Conservation (phyloP, 2,113 vertebrate species). For the Stegostoma tigrinum region DNA sequence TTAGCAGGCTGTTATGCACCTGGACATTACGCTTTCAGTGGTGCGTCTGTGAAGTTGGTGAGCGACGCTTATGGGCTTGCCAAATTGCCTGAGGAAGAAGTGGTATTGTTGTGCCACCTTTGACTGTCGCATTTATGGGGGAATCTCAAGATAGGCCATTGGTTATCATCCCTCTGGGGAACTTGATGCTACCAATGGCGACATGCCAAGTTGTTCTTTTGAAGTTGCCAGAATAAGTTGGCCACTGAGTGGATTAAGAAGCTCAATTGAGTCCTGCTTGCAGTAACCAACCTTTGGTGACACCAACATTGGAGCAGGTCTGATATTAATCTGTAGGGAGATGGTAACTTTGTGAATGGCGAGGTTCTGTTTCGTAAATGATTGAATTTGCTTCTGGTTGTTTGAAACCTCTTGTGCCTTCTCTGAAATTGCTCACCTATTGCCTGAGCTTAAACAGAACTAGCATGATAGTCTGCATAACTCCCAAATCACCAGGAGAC, state of each 20-base stretch:
- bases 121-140: too few species aligned
- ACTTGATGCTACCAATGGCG: too few species aligned
- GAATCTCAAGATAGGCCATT: too few species aligned
- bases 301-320: background rate
- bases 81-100: too few species aligned
- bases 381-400: background rate
- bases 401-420: background rate
- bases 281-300: background rate
- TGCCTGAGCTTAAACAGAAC: background rate
- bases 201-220: too few species aligned
- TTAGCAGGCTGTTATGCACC: too few species aligned
- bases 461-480: background rate
- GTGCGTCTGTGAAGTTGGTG: too few species aligned
- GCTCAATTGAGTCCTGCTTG: background rate
- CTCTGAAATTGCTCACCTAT: background rate
- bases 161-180: too few species aligned
- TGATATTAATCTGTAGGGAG: background rate
- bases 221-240: too few species aligned
- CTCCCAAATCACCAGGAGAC: background rate
- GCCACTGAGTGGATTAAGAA: background rate
- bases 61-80: too few species aligned
- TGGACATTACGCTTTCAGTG: too few species aligned
- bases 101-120: too few species aligned
- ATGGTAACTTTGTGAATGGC: background rate
- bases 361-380: background rate